Evolutionary conservation across 2,888 invertebrate species (phyloP), one percentile per base, ranked within the genome.

Genomic region (Petrolisthes manimaculis): DNA sequence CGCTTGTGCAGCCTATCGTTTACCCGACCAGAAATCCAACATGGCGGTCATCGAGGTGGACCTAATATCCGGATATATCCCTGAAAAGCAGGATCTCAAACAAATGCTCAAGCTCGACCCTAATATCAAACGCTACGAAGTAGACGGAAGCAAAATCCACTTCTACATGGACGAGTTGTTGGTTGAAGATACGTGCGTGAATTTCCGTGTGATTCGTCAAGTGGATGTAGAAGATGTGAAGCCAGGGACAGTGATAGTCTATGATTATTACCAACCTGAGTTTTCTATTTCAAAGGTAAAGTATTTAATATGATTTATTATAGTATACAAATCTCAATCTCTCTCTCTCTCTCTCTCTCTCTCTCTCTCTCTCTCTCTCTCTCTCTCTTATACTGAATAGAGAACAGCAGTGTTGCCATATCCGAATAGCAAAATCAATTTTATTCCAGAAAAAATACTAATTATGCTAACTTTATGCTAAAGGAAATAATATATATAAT

Each of bases 11-110:
- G 84, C 89, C n/a, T 91, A 91, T 83, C 86, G 84, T 21, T 78
- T 88, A 8, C 92, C 93, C 4, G 94, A 94, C 90, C 93, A 93
- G 88, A 93, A 94, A 69, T 94, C 95, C 53, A 95, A 95, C 92
- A 94, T 94, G 94, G 94, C 94, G 74, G 92, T 94, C 5, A 92
- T 94, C 51, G 92, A 92, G 67, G 92, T 93, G 4, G 92, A 92
- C 88, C 92, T 93, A 92, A 92, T 93, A 9, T 93, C 93, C 24
- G 93, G 93, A 18, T 93, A 93, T 92, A 90, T 92, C 51, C 93
- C 93, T 2, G 92, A 92, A n/a, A 92, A 92, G 82, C 89, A 92
- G 6, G 92, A 92, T 18, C 90, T 93, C 24, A 83, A 91, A 54
- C 37, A 79, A 54, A 56, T 91, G 8, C 61, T 89, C 12, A 79